Percentiles rank a stretch among this genome's conserved stretches.
Evolutionary conservation across 1,140 invertebrate species (phyloP).

Genomic region (Ridgeia piscesae): DNA sequence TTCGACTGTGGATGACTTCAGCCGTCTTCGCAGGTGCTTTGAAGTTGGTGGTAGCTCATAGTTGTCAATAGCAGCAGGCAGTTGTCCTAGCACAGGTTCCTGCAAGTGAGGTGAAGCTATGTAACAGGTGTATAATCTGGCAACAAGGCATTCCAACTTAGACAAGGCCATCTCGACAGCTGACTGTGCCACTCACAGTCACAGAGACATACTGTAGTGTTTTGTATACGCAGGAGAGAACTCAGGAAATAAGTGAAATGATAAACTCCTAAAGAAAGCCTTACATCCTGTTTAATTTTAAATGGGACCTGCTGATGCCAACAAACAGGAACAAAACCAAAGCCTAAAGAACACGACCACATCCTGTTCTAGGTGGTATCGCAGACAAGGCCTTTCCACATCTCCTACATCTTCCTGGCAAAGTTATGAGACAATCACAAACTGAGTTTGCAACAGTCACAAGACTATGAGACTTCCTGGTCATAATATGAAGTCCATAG

Average conservation of each 20-base stretch:
- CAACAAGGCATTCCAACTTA: neutral
- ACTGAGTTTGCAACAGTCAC: neutral
- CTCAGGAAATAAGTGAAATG: neutral
- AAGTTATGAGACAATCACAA: neutral
- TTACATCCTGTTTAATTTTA: neutral
- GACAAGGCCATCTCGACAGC: neutral
- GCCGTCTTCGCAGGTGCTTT: neutral
- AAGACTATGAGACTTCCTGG: neutral
- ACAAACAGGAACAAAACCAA: neutral
- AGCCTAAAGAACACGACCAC: neutral
- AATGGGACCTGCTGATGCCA: neutral
- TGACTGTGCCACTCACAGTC: neutral
- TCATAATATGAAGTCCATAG: neutral
- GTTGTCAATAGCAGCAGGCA: neutral
- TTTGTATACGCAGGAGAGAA: neutral
- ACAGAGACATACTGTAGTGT: neutral
- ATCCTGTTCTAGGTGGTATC: neutral
- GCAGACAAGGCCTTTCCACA: neutral
- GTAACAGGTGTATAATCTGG: neutral
- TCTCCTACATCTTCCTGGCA: neutral
- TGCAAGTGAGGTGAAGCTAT: neutral
- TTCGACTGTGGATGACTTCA: neutral
- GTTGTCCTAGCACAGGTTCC: neutral
- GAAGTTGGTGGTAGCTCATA: neutral
- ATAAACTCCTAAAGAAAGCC: neutral